Conservation (phyloP, 2,888 invertebrate genomes). For the Halictus quadricinctus region DNA sequence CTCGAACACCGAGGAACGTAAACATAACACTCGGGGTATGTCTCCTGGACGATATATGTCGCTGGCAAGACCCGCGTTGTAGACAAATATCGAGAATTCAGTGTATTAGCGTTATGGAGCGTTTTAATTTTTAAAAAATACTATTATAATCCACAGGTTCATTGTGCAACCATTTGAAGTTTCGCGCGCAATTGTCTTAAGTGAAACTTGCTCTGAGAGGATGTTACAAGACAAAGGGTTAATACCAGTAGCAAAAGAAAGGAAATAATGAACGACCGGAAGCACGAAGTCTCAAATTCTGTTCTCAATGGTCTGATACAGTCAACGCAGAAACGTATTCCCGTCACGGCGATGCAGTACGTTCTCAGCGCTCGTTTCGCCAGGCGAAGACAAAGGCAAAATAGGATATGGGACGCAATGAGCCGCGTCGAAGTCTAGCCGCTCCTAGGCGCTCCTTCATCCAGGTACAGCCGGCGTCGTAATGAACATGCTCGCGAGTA, state of each 20-base stretch:
- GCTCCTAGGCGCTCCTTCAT: conserved; percentile 64
- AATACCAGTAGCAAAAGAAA: neutral
- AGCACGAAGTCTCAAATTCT: neutral
- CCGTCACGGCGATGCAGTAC: neutral
- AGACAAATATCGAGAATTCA: too few species aligned
- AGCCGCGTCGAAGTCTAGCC: conserved; percentile 65
- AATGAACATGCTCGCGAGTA: conserved; percentile 77
- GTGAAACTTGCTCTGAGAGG: too few species aligned
- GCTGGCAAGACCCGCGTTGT: too few species aligned
- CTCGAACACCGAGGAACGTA: too few species aligned
- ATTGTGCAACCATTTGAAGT: too few species aligned
- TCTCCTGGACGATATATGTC: too few species aligned
- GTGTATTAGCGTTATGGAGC: too few species aligned
- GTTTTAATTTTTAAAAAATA: too few species aligned
- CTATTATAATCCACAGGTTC: too few species aligned
- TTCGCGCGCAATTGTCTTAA: too few species aligned
- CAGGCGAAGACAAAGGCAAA: conserved; percentile 22
- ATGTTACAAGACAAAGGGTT: neutral
- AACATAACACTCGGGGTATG: too few species aligned
- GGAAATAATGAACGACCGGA: neutral
- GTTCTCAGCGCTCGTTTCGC: conserved; percentile 50
- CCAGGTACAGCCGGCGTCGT: conserved; percentile 48
- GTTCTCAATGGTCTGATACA: neutral
- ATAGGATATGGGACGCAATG: conserved; percentile 54
- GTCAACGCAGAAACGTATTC: neutral